These are phyloP conservation scores for Crepidodera aurea DNA, from an alignment of 2,888 invertebrate genomes.

Conservation along the genomic window DNA sequence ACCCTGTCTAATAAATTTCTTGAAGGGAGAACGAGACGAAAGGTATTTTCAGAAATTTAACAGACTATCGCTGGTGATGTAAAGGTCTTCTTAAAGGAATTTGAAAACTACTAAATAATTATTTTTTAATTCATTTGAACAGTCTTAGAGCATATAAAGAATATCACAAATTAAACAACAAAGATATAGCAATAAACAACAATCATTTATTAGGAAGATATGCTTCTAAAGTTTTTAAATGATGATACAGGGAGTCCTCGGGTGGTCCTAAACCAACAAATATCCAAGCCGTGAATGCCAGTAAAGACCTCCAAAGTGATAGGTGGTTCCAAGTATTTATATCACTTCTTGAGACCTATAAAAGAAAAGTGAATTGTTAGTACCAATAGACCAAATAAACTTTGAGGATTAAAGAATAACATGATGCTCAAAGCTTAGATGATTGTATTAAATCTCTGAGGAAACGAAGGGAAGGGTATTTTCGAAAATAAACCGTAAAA, in stretches of 20 bases:
- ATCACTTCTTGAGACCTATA: conserved; percentile 65
- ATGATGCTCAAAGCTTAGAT: no score
- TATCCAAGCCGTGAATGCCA: conserved; percentile 67
- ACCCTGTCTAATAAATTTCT: no score
- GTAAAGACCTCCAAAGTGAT: conserved; percentile 68
- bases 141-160: conserved; percentile 27
- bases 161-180: conserved; percentile 30
- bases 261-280: conserved; percentile 67
- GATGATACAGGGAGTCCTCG: conserved; percentile 64
- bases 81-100: no score
- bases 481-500: neutral
- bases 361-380: no score
- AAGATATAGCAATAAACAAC: conserved; percentile 13
- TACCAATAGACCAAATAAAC: conserved; percentile 3
- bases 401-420: no score
- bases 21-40: no score
- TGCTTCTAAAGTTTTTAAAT: conserved; percentile 60
- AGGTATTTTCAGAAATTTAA: no score
- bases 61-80: no score
- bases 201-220: conserved; percentile 53
- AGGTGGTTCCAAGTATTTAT: conserved; percentile 70
- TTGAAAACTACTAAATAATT: conserved; percentile 22
- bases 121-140: conserved; percentile 25
- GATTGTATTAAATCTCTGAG: no score
- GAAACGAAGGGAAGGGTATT: no score